Conservation (phyloP, 2,797 vertebrate genomes). For the Micrastur ruficollis region DNA sequence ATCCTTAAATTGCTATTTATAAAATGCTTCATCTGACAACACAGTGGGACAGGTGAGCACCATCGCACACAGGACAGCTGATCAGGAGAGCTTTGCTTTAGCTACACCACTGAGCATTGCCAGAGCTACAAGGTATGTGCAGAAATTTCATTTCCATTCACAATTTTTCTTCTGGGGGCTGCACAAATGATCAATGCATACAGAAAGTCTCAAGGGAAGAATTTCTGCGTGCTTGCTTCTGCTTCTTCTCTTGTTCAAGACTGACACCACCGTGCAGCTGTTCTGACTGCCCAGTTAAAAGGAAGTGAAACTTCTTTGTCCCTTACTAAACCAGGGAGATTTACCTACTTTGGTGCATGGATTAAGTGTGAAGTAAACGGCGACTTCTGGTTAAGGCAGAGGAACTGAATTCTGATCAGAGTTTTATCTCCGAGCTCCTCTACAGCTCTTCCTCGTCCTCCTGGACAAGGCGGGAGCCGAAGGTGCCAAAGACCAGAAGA, state of each 20-base stretch:
- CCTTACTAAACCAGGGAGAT: neutral
- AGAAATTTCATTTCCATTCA: neutral
- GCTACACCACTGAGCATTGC: accelerated
- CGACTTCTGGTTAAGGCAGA: neutral
- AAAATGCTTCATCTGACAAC: neutral
- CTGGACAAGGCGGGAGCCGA: neutral
- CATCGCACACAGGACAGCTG: neutral
- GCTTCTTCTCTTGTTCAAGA: neutral
- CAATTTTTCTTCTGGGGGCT: neutral
- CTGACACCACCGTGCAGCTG: neutral
- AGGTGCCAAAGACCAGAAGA: neutral
- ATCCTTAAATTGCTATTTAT: neutral
- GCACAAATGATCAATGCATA: neutral
- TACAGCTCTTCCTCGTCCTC: neutral
- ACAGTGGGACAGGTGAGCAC: neutral
- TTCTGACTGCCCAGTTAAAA: neutral
- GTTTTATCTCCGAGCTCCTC: neutral
- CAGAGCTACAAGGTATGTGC: neutral
- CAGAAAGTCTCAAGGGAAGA: neutral
- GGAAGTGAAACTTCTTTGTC: neutral
- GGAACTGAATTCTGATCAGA: accelerated
- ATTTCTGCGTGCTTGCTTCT: neutral
- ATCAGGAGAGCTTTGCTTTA: neutral
- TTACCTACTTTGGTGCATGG: accelerated
- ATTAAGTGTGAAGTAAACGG: neutral